Evolutionary conservation across 2,888 invertebrate genomes (phyloP).

Genomic region (Athrips mouffetella): DNA sequence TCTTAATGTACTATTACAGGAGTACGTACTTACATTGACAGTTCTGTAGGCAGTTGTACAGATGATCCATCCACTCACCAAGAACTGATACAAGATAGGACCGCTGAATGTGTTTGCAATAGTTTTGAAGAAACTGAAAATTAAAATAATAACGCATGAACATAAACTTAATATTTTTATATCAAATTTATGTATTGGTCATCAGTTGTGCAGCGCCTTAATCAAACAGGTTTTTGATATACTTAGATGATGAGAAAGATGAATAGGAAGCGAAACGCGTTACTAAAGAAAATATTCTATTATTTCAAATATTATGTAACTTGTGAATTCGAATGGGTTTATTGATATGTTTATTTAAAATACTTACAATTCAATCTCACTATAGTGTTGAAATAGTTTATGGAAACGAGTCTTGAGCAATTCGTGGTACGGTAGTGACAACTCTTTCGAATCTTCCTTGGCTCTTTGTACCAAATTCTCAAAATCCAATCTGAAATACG

Average conservation of each 20-base stretch:
- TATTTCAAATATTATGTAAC: no score
- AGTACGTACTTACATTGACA: slow-evolving; percentile 26
- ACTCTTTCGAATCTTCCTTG: slow-evolving; percentile 25
- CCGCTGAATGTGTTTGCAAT: slow-evolving; percentile 31
- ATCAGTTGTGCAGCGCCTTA: no score
- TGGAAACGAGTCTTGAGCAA: slow-evolving; percentile 29
- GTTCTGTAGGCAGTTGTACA: slow-evolving; percentile 38
- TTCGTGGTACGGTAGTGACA: slow-evolving; percentile 16
- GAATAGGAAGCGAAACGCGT: no score
- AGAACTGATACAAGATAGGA: slow-evolving; percentile 33
- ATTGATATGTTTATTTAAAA: no score
- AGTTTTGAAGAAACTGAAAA: slow-evolving; percentile 24
- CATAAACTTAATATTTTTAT: no score
- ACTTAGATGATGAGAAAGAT: no score
- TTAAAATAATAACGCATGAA: no score
- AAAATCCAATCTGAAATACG: slow-evolving; percentile 37
- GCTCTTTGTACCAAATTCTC: slow-evolving; percentile 34
- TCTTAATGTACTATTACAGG: not conserved
- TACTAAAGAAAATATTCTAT: no score
- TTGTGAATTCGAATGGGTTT: no score
- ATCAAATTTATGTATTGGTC: no score
- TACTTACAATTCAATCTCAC: slow-evolving; percentile 30
- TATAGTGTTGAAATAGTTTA: slow-evolving; percentile 32
- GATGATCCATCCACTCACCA: slow-evolving; percentile 38
- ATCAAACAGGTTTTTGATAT: no score